These are phyloP conservation scores for Mormyrops attenuatus DNA, from an alignment of 2,797 vertebrate species.

Conservation along the genomic window DNA sequence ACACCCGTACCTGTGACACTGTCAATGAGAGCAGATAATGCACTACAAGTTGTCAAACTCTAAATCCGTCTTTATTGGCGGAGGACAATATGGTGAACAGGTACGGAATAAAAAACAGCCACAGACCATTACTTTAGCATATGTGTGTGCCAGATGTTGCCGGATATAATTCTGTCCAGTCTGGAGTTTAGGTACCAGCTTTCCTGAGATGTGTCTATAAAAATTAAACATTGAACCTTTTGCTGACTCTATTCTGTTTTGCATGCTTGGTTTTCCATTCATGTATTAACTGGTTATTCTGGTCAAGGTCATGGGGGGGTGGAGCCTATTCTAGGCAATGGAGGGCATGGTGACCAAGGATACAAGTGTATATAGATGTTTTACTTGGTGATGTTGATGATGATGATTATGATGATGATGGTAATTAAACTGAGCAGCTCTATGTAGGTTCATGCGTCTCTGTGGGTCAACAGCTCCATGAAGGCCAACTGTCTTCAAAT, in stretches of 20 bases:
- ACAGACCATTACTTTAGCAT: slow-evolving; percentile 12
- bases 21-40: neutral
- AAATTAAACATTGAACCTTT: slow-evolving; percentile 2
- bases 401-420: neutral
- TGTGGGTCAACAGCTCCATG: neutral
- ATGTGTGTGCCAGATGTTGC: slow-evolving; percentile 1
- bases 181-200: neutral
- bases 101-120: neutral
- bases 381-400: neutral
- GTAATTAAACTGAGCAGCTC: neutral
- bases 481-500: neutral
- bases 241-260: neutral
- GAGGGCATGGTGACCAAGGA: neutral
- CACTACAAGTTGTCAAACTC: neutral
- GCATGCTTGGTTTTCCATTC: neutral
- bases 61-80: neutral
- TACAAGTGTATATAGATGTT: neutral
- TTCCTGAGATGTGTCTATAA: neutral
- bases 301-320: neutral
- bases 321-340: neutral
- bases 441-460: neutral
- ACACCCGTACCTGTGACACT: neutral
- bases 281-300: neutral
- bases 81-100: neutral
- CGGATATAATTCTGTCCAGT: neutral